These are phyloP conservation scores for Halcyon malimbica DNA, from an alignment of 2,113 vertebrate species.

Conservation along the genomic window DNA sequence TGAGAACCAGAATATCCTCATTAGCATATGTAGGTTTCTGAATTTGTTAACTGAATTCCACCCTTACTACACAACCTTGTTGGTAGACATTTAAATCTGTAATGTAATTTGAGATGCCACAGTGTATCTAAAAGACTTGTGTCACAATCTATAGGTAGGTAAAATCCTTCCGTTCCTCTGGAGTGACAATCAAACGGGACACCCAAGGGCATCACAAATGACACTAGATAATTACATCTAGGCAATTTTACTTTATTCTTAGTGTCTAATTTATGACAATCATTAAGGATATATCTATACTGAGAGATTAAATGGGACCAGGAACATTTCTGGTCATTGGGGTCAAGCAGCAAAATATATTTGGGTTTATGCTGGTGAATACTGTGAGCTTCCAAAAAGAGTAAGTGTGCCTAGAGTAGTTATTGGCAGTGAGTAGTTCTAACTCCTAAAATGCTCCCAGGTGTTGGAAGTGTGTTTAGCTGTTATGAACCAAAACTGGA, in stretches of 20 bases:
- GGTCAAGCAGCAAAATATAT: conserved; percentile 19
- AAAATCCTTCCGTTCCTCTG: neutral
- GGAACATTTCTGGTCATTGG: conserved; percentile 4
- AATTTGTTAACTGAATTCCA: neutral
- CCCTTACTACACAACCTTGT: neutral
- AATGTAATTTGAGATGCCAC: neutral
- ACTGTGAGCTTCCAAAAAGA: neutral
- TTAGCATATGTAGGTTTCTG: neutral
- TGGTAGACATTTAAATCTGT: neutral
- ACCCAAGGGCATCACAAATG: neutral
- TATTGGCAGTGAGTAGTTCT: neutral
- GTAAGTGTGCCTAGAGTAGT: neutral
- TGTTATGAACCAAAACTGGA: neutral
- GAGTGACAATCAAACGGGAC: neutral
- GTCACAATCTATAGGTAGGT: neutral
- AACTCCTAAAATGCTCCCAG: neutral
- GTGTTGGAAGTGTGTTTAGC: neutral
- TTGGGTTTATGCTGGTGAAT: neutral
- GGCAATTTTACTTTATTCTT: conserved; percentile 32
- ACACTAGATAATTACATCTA: neutral
- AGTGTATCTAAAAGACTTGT: neutral
- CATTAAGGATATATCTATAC: conserved; percentile 33
- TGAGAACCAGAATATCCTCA: neutral
- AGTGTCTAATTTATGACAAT: conserved; percentile 38
- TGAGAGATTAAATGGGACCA: neutral